Conservation (phyloP, 2,113 vertebrate species). For the Panthera tigris region DNA sequence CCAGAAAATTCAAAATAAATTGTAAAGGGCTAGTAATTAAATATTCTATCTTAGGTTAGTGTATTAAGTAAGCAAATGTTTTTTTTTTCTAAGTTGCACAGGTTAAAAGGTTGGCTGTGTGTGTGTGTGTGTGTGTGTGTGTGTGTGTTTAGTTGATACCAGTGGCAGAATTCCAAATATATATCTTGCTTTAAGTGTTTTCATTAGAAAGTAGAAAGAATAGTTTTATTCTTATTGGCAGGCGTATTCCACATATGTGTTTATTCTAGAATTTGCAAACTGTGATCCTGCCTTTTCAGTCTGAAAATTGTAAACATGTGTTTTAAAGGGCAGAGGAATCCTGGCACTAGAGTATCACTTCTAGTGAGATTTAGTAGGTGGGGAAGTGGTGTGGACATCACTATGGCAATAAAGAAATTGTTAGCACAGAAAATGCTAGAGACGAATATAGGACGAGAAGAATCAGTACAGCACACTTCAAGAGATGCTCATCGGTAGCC, state of each 20-base stretch:
- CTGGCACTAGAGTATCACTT: background rate
- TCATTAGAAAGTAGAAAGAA: background rate
- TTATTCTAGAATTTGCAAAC: background rate
- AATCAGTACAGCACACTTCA: background rate
- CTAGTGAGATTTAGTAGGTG: background rate
- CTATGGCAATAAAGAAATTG: background rate
- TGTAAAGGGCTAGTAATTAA: constrained; percentile 31
- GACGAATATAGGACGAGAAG: background rate
- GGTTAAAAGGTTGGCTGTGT: constrained; percentile 58
- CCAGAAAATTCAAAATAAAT: constrained; percentile 68
- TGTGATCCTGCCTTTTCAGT: background rate
- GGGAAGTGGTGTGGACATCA: background rate
- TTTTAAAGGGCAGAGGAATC: background rate
- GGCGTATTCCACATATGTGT: background rate
- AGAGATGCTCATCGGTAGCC: background rate
- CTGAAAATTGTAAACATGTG: background rate
- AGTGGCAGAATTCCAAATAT: background rate
- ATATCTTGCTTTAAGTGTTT: background rate
- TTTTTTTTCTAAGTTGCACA: constrained; percentile 50
- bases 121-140: background rate
- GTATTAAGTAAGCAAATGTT: constrained; percentile 59
- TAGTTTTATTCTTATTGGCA: background rate
- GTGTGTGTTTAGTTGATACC: background rate
- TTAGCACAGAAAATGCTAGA: background rate
- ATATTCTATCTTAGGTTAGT: constrained; percentile 22